phyloP scores from a whole-genome alignment of 2,113 vertebrate genomes.

The Bucco capensis region DNA sequence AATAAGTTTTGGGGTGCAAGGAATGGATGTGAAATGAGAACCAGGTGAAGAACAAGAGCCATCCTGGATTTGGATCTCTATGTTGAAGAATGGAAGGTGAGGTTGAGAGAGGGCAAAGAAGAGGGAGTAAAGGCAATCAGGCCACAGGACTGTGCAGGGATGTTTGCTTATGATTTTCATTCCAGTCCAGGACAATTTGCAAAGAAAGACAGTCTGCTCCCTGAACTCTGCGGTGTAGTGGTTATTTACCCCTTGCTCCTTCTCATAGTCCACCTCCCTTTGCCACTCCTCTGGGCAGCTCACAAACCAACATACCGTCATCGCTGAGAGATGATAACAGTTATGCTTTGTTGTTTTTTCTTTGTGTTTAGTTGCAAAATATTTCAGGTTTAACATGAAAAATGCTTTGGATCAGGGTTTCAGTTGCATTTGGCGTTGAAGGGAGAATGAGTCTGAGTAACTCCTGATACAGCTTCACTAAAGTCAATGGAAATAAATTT shows the following conservation, averaged over 20 bases:
- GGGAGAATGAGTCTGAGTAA: background rate
- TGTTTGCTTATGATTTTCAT: background rate
- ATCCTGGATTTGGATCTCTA: background rate
- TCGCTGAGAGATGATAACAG: background rate
- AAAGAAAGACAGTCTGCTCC: background rate
- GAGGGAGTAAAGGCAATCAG: background rate
- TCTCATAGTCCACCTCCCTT: background rate
- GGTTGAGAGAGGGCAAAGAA: background rate
- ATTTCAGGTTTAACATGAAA: background rate
- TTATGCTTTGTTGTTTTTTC: background rate
- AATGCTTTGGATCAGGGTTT: background rate
- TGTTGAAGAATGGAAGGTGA: background rate
- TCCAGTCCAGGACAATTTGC: background rate
- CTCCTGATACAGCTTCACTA: background rate
- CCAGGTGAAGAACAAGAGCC: background rate
- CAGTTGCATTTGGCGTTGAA: slow-evolving; percentile 19
- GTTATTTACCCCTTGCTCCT: background rate
- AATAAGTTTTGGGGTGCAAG: slow-evolving; percentile 21
- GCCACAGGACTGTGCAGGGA: background rate
- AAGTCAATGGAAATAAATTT: background rate
- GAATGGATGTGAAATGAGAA: background rate
- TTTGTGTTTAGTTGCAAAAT: background rate
- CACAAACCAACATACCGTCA: background rate
- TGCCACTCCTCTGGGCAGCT: background rate
- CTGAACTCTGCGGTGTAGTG: background rate